These are phyloP conservation scores for Ciona savignyi DNA, from an alignment of 23 tunicate genomes.

Conservation along the genomic window DNA sequence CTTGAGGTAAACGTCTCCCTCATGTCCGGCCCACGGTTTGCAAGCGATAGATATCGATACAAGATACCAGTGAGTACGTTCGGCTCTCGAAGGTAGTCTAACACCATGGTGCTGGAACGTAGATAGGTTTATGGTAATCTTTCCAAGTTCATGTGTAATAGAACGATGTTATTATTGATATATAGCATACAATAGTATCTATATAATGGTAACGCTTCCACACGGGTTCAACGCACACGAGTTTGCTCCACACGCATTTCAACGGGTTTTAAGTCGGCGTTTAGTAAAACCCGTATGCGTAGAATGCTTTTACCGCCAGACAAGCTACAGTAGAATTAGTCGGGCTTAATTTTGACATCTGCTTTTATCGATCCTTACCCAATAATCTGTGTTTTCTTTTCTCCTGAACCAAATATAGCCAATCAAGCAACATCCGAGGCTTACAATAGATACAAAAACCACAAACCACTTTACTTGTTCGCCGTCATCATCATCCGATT, in stretches of 20 bases:
- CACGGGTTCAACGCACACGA: too few relatives aligned
- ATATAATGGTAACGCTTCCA: slow-evolving; percentile 59
- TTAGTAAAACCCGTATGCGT: too few relatives aligned
- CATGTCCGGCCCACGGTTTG: slow-evolving; percentile 89
- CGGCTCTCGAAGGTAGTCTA: slow-evolving; percentile 49
- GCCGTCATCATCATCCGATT: background rate
- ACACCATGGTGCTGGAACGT: slow-evolving; percentile 62
- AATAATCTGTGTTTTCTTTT: background rate
- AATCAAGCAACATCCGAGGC: background rate
- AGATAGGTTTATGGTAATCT: too few relatives aligned
- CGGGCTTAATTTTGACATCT: too few relatives aligned
- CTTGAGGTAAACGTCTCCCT: slow-evolving; percentile 65
- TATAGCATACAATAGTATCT: too few relatives aligned
- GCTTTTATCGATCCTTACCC: too few relatives aligned
- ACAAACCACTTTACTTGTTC: background rate
- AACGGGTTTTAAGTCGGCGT: too few relatives aligned
- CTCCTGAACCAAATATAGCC: background rate
- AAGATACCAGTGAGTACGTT: slow-evolving; percentile 54
- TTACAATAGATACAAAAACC: background rate
- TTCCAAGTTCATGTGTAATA: too few relatives aligned
- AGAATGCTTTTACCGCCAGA: too few relatives aligned
- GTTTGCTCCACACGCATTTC: too few relatives aligned
- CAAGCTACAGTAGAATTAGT: too few relatives aligned
- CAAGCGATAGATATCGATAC: slow-evolving; percentile 65
- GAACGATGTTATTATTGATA: too few relatives aligned